A percentile compares a stretch with the other conserved stretches of the same genome.
These are phyloP conservation scores for Copidosoma aretas DNA, from an alignment of 2,888 invertebrate genomes.

Conservation along the genomic window DNA sequence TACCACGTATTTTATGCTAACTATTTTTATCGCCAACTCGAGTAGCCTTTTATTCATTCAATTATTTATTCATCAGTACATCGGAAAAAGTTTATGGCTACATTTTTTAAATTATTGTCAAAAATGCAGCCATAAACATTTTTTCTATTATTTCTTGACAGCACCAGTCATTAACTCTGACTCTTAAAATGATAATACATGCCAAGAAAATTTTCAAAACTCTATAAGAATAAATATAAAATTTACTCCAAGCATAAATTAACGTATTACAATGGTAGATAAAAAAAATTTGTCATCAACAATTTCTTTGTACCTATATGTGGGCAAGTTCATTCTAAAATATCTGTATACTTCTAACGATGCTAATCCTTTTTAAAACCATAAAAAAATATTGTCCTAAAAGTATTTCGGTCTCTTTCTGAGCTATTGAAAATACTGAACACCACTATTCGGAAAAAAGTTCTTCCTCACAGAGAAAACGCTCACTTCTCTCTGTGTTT, in stretches of 20 bases:
- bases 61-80: conserved; percentile 16
- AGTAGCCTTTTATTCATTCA: not conserved
- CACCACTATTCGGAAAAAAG: not conserved
- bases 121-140: not conserved
- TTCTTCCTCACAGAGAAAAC: not conserved
- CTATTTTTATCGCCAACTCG: not conserved
- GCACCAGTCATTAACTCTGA: not conserved
- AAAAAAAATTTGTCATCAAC: not conserved
- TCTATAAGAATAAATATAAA: not conserved
- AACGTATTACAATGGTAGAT: not conserved
- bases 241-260: not conserved
- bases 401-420: not conserved
- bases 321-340: too few species aligned
- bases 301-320: not conserved
- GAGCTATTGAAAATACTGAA: not conserved
- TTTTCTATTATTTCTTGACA: not conserved
- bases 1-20: not conserved
- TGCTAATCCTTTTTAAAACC: not conserved
- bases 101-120: not conserved
- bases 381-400: not conserved
- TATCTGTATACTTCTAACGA: not conserved
- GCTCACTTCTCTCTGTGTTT: not conserved
- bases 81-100: conserved; percentile 19
- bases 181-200: not conserved
- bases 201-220: not conserved